Base-by-base conservation (phyloP, 2,888 invertebrate species). In the Gymnoscelis rufifasciata region DNA sequence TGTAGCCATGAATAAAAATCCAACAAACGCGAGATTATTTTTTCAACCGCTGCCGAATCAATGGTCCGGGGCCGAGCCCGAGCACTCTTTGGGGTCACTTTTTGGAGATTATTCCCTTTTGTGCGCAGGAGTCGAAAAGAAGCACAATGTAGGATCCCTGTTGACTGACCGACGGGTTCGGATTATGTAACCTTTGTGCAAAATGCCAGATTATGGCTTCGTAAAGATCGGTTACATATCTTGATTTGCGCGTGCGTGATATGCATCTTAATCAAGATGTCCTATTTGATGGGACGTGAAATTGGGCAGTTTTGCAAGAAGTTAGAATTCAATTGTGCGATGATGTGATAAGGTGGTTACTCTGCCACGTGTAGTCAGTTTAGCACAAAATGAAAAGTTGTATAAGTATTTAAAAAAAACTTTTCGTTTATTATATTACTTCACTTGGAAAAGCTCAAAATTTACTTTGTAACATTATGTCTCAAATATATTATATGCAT, bases 81-180 rank as follows among this genome's bases (percentile, higher is more conserved):
- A 77, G 75, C 66, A 76, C 80, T 75, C 77, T 83, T 86, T 84
- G 83, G 88, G 88, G 88, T 88, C 87, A 88, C 78, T 88, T 88
- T 88, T 86, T 84, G 83, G 83, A 80, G 86, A 84, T 87, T 83
- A 84, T 71, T 73, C 64, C 38, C 60, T 64, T 78, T 87, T 86
- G 87, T 86, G 67, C 59, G 60, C 54, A 62, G 52, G 60, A 81
- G 79, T 80, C 78, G 79, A 83, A 81, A 82, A 78, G 72, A 41
- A 52, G 66, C 62, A 83, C 80, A 83, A 86, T 78, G 59, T 59
- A 71, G 38, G 71, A 73, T 71, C 64, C 62, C 74, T 81, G 77
- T 82, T 82, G 84, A 83, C 80, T 79, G 83, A 80, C 83, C 83
- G 75, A 54, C 39, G 33, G 30, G 23, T 10, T 7, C 19, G 10